These are phyloP conservation scores for Limnephilus lunatus DNA, from an alignment of 2,888 invertebrate species.

Conservation along the genomic window DNA sequence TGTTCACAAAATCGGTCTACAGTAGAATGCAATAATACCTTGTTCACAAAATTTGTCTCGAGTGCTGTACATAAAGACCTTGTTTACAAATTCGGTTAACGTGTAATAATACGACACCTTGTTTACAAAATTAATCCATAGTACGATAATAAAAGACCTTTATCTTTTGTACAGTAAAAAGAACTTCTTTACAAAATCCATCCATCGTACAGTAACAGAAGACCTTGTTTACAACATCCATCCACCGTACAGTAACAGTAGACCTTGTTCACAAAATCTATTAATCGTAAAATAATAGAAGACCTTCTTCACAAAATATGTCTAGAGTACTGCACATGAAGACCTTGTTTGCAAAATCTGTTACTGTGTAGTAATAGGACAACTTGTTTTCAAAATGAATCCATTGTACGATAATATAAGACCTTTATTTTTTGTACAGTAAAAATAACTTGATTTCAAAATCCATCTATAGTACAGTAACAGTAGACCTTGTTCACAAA, in stretches of 20 bases:
- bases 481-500: not conserved
- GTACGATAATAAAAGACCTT: not conserved
- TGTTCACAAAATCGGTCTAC: not conserved
- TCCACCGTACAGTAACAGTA: not conserved
- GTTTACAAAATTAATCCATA: not conserved
- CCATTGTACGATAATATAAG: not conserved
- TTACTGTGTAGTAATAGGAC: not conserved
- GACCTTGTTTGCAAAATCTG: not conserved
- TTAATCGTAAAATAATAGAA: not conserved
- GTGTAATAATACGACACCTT: not conserved
- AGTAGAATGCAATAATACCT: not conserved
- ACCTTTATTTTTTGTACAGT: too few species aligned
- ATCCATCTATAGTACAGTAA: not conserved
- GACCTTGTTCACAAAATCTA: not conserved
- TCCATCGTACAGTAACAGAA: not conserved
- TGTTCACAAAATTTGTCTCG: too few species aligned
- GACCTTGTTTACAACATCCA: not conserved
- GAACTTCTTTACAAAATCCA: not conserved
- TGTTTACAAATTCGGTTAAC: not conserved
- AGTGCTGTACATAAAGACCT: too few species aligned
- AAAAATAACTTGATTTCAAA: not conserved
- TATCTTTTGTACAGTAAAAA: too few species aligned
- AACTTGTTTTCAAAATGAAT: not conserved
- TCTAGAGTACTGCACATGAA: not conserved
- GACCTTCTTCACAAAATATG: not conserved